Base-by-base conservation (phyloP, 2,888 invertebrate species). In the Aphidoletes aphidimyza region DNA sequence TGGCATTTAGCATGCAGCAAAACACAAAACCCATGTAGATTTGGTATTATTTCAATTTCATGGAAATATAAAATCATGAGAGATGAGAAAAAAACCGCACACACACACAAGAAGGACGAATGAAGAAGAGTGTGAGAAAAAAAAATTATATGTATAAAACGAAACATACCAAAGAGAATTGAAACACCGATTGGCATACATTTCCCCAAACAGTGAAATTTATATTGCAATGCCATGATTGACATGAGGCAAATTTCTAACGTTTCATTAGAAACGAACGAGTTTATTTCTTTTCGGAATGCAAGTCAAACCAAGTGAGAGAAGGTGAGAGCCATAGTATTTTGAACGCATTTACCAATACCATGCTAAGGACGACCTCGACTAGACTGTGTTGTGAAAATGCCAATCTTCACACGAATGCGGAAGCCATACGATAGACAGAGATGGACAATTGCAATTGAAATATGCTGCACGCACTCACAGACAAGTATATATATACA, bases 91-190 rank as follows among this genome's bases (percentile, higher is more conserved):
- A 22, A 54, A 54, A 22, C 26, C 54, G 30, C 69, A 30, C 3
- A 2, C 26, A 69, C 2, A 69, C 17, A 30, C 26, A 69, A 69
- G 69, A 69, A 30, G 69, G 34, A 30, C 69, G 34, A 69, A 69
- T 30, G 69, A 69, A 69, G 69, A 69, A 30, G 69, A 69, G 69
- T 69, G 69, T 69, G 69, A 69, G 69, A 69, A 69, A 69, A 69
- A 69, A 69, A 54, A 47, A 11, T n/a, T n/a, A n/a, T n/a, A 22
- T 22, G 14, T 54, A 54, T 54, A 54, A n/a, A 54, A 3, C 6
- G 6, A 3, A 14, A 19, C 8, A 19, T 2, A 47, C 2, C 17
- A 17, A 54, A n/a, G n/a, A n/a, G n/a, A 54, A 69, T 69, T 69
- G 69, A 30, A 69, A 69, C 69, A 30, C 69, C 69, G 69, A 69